A percentile compares a stretch with the other conserved stretches of the same genome.
These are phyloP conservation scores for Chouioia cunea DNA, from an alignment of 2,888 invertebrate species.

Conservation along the genomic window DNA sequence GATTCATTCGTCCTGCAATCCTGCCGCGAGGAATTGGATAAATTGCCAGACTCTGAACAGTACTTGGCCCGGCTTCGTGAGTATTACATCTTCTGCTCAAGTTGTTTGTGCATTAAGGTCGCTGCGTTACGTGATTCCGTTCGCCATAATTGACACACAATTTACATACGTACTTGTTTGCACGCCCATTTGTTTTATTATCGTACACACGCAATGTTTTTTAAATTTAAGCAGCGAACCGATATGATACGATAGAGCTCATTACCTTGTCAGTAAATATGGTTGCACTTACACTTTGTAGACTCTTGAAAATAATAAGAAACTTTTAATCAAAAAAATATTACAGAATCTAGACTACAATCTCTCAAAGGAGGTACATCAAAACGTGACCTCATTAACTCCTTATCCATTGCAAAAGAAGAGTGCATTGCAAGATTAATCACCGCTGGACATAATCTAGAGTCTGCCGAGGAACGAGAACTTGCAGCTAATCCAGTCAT, in stretches of 20 bases:
- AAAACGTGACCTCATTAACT: conserved; percentile 73
- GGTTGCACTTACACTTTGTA: neutral
- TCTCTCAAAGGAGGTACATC: conserved; percentile 61
- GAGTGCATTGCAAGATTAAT: conserved; percentile 75
- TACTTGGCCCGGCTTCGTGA: conserved; percentile 79
- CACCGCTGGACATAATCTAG: conserved; percentile 71
- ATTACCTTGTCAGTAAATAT: neutral
- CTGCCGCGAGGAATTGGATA: conserved; percentile 44
- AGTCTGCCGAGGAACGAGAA: conserved; percentile 67
- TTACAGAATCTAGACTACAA: conserved; percentile 59
- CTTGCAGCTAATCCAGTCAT: conserved; percentile 62
- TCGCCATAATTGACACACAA: no score
- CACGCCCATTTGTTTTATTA: conserved; percentile 11
- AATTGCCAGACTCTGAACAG: conserved; percentile 75
- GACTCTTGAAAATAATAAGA: no score
- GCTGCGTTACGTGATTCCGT: no score
- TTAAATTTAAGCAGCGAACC: no score
- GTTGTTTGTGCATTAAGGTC: no score
- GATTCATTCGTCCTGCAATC: conserved; percentile 39
- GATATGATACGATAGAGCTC: no score
- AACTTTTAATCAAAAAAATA: neutral
- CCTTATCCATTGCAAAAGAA: conserved; percentile 72
- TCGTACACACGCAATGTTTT: no score
- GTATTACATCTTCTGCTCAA: conserved; percentile 43
- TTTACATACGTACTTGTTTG: no score